Conservation (phyloP, 2,113 vertebrate species). For the Emberiza fucata region DNA sequence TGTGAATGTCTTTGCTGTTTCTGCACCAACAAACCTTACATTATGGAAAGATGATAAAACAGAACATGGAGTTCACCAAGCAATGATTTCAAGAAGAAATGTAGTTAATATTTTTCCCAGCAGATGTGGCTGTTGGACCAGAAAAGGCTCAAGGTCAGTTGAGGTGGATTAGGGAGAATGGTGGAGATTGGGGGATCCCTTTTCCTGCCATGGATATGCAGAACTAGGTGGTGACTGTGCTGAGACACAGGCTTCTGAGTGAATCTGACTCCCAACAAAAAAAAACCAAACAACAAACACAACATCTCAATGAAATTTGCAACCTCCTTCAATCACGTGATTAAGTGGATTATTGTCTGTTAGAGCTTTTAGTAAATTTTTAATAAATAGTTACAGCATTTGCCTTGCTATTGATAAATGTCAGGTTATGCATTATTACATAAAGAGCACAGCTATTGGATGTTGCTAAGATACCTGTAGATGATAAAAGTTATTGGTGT, state of each 20-base stretch:
- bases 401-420: background rate
- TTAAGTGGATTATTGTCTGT: background rate
- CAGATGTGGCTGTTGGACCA: slow-evolving; percentile 53
- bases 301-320: background rate
- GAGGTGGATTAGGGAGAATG: background rate
- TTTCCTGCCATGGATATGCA: background rate
- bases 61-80: background rate
- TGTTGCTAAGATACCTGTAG: background rate
- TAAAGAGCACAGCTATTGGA: background rate
- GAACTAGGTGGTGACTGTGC: background rate
- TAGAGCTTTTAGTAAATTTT: background rate
- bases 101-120: background rate
- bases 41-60: background rate
- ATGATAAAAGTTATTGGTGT: background rate
- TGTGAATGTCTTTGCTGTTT: background rate
- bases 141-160: background rate
- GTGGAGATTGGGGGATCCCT: background rate
- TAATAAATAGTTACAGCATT: background rate
- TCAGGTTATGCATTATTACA: background rate
- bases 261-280: background rate
- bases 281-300: background rate
- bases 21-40: background rate
- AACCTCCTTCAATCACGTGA: background rate
- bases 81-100: background rate
- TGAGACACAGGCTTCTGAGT: background rate